phyloP scores from a whole-genome alignment of 2,888 invertebrate genomes.

The Meandrusa payeni region DNA sequence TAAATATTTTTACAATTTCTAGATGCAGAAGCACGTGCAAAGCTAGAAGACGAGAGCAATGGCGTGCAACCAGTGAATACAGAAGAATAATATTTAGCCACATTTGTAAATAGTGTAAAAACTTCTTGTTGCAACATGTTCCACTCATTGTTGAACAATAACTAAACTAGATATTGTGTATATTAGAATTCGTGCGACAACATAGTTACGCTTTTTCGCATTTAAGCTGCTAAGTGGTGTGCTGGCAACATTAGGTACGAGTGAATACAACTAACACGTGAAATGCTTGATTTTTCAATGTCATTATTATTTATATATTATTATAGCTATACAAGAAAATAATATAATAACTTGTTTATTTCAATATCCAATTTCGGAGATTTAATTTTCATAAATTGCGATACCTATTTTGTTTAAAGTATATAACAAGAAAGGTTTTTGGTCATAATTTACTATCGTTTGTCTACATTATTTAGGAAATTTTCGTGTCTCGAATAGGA shows the following conservation, averaged over 20 bases:
- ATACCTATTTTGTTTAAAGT: no score
- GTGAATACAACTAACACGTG: background rate
- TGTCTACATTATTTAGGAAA: no score
- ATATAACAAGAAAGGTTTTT: no score
- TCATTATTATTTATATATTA: no score
- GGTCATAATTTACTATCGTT: no score
- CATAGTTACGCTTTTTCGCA: slow-evolving; percentile 23
- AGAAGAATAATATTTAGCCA: slow-evolving; percentile 79
- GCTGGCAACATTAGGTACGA: background rate
- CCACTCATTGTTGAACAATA: slow-evolving; percentile 61
- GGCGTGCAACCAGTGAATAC: slow-evolving; percentile 49
- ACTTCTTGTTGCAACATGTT: slow-evolving; percentile 68
- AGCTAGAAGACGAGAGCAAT: slow-evolving; percentile 64
- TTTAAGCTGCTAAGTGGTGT: slow-evolving; percentile 10
- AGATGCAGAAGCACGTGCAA: slow-evolving; percentile 81
- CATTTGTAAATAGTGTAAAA: slow-evolving; percentile 74
- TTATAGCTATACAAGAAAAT: no score
- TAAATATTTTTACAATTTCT: slow-evolving; percentile 29
- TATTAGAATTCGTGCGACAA: slow-evolving; percentile 23
- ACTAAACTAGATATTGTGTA: slow-evolving; percentile 38
- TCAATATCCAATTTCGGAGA: no score
- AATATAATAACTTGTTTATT: no score
- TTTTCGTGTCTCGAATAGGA: no score
- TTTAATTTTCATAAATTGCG: no score
- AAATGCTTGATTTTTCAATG: no score